Base-by-base conservation (phyloP, 1,140 invertebrate genomes). In the Drosophila ananassae region DNA sequence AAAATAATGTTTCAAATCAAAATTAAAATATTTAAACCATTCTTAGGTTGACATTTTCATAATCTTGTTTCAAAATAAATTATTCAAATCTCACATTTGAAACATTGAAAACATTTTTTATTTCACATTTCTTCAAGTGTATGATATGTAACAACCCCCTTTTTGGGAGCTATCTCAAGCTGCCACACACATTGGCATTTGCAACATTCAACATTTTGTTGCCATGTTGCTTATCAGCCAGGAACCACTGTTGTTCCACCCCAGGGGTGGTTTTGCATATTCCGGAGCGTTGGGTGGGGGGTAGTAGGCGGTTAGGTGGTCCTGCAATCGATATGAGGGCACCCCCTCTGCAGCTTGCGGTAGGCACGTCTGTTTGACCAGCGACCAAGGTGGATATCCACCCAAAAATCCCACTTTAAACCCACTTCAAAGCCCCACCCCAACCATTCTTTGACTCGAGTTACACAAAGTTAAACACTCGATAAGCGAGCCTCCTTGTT, bases 111-210 rank as follows among this genome's bases (percentile, higher is more conserved):
- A 44, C 21, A 21, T 13, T 3, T 13, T 17, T n/a, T 6, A 41
- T 3, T 41, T 13, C 34, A 2, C 10, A 6, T 44, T 44, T 44
- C 17, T 13, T 44, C 8, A 21, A 44, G 41, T 24, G 63, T 67
- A 58, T 30, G 32, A 21, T 7, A 28, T 50, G 30, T 63, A 73
- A 55, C 73, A 55, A 76, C 73, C 73, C 62, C 34, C 73, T 55
- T 47, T 59, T 51, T 48, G 55, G 72, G 69, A 47, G 71, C 41
- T 85, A 85, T 85, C 82, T 87, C 78, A 85, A 82, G 82, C 82
- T 87, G 82, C 82, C 82, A 85, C 82, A 85, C 82, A 85, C 82
- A 83, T 85, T 87, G 81, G 64, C 78, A 87, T 76, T 89, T 74
- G 62, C 73, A 77, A 76, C 73, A 68, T 76, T 85, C 82, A 87